Evolutionary conservation across 1,140 invertebrate species (phyloP), one percentile per base, ranked within the genome.

Genomic region (Tetraneura akinire): DNA sequence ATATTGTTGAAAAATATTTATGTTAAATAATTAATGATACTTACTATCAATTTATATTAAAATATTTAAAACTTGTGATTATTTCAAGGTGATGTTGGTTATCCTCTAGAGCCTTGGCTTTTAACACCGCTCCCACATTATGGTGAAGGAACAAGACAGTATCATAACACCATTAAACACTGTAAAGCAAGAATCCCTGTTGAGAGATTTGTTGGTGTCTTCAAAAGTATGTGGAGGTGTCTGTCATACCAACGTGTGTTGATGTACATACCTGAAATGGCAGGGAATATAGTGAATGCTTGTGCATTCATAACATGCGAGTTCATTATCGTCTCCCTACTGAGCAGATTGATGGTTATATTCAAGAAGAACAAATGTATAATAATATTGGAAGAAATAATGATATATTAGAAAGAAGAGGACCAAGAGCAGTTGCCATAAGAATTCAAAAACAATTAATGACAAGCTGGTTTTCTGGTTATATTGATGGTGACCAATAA

Each of bases 271-370:
- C 82, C 82, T 32, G 66, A 71, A 37, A 71, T 26, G 14, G 81
- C 80, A n/a, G 47, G 51, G 14, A 81, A 73, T 57, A 82, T 83
- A 37, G 80, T 81, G 23, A 82, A 80, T 57, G 82, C 82, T 10
- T 83, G 82, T 80, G 66, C 49, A 80, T 83, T 26, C 83, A 83
- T 37, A 83, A 83, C 62, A 82, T 83, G 23, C 81, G 83, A 55
- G 70, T 83, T 55, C 47, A 21, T 21, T 21, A 47, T 45, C 8
- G 45, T 70, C 23, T 47, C 18, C 23, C 10, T 26, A 60, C 26
- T 26, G 10, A 13, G 9, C 3, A 8, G 26, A n/a, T n/a, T n/a
- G n/a, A n/a, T n/a, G n/a, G n/a, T n/a, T n/a, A n/a, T n/a, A n/a
- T n/a, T n/a, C n/a, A n/a, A n/a, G n/a, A n/a, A n/a, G n/a, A n/a